These are phyloP conservation scores for Cydia pomonella DNA, from an alignment of 1,140 invertebrate species.

Conservation along the genomic window DNA sequence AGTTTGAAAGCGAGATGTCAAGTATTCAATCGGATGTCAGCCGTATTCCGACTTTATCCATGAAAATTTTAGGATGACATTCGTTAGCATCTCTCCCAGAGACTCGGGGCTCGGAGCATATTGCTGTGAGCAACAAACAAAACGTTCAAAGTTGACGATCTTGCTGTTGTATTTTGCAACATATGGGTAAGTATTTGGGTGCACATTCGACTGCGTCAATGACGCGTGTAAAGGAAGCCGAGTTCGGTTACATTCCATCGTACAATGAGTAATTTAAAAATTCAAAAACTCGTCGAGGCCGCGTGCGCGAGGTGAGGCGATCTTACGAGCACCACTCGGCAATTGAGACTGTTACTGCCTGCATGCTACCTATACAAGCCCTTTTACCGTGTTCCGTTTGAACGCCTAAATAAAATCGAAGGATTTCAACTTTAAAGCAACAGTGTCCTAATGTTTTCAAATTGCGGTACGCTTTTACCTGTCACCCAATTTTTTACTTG, in stretches of 20 bases:
- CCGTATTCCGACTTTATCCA: constrained; percentile 71
- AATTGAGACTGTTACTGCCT: constrained; percentile 74
- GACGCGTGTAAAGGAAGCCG: constrained; percentile 48
- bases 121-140: constrained; percentile 41
- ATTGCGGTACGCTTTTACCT: no score
- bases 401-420: background rate
- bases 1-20: constrained; percentile 61
- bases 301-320: constrained; percentile 67
- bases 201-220: constrained; percentile 59
- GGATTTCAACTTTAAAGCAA: background rate
- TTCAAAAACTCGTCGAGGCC: constrained; percentile 80
- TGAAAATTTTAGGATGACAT: constrained; percentile 77
- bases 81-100: constrained; percentile 71
- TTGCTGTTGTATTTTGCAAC: constrained; percentile 58
- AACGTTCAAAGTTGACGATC: constrained; percentile 47
- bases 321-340: constrained; percentile 66
- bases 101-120: constrained; percentile 68
- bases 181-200: constrained; percentile 62
- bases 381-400: background rate
- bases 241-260: constrained; percentile 74
- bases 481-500: no score
- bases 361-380: constrained; percentile 42
- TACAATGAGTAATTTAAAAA: constrained; percentile 82
- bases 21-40: constrained; percentile 54
- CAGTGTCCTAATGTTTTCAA: background rate